Percentiles rank a stretch among this genome's conserved stretches.
Conservation (phyloP, 1,140 invertebrate genomes). For the Papilio xuthus region DNA sequence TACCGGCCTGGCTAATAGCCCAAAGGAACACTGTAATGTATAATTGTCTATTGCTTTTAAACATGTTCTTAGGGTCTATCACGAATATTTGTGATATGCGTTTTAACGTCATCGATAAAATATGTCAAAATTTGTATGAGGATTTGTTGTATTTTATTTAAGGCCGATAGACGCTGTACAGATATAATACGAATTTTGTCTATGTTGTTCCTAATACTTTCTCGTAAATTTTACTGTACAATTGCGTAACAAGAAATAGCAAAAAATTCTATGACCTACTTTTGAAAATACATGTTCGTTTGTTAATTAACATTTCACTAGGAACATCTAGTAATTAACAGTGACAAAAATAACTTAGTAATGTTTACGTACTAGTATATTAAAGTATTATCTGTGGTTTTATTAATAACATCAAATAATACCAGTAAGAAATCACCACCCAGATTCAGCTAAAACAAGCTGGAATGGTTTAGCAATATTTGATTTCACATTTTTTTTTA, state of each 20-base stretch:
- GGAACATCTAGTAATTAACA: background rate
- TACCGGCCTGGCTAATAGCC: background rate
- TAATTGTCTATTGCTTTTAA: background rate
- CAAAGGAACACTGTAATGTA: background rate
- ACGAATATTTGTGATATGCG: no score
- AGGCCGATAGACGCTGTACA: no score
- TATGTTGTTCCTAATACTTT: no score
- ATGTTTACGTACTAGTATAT: background rate
- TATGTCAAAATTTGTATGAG: no score
- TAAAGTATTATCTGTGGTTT: background rate
- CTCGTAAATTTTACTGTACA: no score
- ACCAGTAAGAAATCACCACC: background rate
- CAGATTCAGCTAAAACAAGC: background rate
- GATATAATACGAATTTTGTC: no score
- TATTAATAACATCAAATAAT: background rate
- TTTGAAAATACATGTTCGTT: background rate
- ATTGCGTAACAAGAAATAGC: background rate
- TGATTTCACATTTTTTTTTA: background rate
- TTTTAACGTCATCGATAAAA: no score
- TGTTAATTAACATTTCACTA: background rate
- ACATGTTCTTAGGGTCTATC: no score
- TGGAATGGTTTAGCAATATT: background rate
- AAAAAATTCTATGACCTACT: background rate
- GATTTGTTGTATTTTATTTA: no score
- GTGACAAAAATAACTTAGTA: no score